Evolutionary conservation across 2,797 vertebrate genomes (phyloP).

Genomic region (Hemitrygon akajei): DNA sequence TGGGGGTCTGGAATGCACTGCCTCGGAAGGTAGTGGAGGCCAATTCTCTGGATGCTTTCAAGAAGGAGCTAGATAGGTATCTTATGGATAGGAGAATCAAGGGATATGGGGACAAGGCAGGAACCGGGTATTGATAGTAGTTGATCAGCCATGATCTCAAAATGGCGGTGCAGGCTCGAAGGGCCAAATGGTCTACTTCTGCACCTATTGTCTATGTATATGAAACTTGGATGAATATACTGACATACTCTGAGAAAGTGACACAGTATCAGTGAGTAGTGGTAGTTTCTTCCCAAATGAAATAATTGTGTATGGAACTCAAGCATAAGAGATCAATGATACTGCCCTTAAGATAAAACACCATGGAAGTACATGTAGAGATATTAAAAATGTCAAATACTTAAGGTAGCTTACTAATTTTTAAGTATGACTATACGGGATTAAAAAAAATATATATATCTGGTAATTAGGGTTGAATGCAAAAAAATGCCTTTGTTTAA

Average conservation of each 20-base stretch:
- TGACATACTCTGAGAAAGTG: background rate
- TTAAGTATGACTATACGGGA: background rate
- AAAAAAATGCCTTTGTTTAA: background rate
- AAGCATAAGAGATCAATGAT: too few species aligned
- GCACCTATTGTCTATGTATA: too few species aligned
- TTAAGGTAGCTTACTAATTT: background rate
- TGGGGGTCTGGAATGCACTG: too few species aligned
- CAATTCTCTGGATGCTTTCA: too few species aligned
- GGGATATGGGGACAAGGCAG: too few species aligned
- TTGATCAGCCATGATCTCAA: too few species aligned
- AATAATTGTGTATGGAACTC: background rate
- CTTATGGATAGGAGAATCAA: too few species aligned
- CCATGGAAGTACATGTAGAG: background rate
- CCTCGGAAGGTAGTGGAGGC: too few species aligned
- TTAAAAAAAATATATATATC: background rate
- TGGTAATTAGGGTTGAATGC: background rate
- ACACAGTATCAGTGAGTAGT: background rate
- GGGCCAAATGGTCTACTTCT: too few species aligned
- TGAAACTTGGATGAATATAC: background rate
- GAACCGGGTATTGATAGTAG: too few species aligned
- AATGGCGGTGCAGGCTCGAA: too few species aligned
- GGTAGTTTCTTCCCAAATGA: background rate
- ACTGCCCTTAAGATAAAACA: background rate
- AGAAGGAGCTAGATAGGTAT: too few species aligned
- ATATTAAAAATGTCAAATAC: background rate